A percentile compares a stretch with the other conserved stretches of the same genome.
These are phyloP conservation scores for Mycetomoellerius zeteki DNA, from an alignment of 1,140 invertebrate species.

Conservation along the genomic window DNA sequence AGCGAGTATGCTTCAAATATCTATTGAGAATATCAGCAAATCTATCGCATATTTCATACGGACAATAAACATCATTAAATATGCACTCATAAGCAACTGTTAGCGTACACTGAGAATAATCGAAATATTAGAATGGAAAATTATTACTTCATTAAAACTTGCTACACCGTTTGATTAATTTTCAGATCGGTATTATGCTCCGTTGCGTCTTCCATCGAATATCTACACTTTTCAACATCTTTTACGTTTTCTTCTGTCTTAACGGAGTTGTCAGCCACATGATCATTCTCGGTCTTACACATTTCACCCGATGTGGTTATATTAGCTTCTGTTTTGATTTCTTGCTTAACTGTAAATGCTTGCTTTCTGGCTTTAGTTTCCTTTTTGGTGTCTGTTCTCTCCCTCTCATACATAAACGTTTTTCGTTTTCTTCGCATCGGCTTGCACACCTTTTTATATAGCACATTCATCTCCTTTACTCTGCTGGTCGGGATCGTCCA, in stretches of 20 bases:
- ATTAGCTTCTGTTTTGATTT: conserved; percentile 70
- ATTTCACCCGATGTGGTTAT: conserved; percentile 23
- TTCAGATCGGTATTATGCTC: conserved; percentile 47
- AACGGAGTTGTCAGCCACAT: conserved; percentile 20
- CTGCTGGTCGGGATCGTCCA: conserved; percentile 88
- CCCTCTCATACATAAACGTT: conserved; percentile 85
- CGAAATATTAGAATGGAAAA: conserved; percentile 68
- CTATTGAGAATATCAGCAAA: conserved; percentile 64
- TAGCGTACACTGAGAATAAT: conserved; percentile 68
- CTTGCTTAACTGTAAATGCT: conserved; percentile 77
- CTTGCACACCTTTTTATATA: conserved; percentile 87
- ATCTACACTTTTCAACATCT: conserved; percentile 61
- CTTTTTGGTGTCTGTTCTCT: conserved; percentile 77
- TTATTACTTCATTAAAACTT: conserved; percentile 66
- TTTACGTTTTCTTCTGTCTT: conserved; percentile 62
- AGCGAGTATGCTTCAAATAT: conserved; percentile 11
- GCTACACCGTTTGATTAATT: conserved; percentile 72
- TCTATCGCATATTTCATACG: conserved; percentile 63
- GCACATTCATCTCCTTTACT: conserved; percentile 87
- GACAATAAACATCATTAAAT: conserved; percentile 74
- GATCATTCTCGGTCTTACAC: conserved; percentile 28
- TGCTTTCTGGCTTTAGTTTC: conserved; percentile 80
- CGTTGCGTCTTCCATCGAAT: conserved; percentile 39
- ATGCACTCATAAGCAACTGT: conserved; percentile 73
- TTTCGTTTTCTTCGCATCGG: conserved; percentile 85